phyloP scores from a whole-genome alignment of 2,797 vertebrate genomes.

The Rhyacichthys aspro region DNA sequence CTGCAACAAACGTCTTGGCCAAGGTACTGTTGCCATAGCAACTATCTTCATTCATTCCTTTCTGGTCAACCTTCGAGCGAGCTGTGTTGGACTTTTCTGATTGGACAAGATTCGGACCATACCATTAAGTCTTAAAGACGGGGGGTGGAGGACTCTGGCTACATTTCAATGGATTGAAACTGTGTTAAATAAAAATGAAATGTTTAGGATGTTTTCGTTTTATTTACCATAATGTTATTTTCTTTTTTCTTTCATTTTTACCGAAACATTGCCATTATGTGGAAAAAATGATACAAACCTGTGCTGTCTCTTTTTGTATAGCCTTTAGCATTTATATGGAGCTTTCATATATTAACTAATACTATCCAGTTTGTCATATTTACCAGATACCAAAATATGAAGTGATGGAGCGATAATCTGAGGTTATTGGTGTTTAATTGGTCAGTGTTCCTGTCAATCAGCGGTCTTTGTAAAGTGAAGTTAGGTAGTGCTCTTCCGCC shows the following conservation, averaged over 20 bases:
- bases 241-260: too few relatives aligned
- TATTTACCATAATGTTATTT: neutral
- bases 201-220: neutral
- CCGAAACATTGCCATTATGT: too few relatives aligned
- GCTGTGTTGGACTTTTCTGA: conserved; percentile 79
- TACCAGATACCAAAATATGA: neutral
- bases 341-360: too few relatives aligned
- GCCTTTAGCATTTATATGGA: too few relatives aligned
- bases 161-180: too few relatives aligned
- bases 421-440: conserved; percentile 29
- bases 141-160: neutral
- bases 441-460: conserved; percentile 40
- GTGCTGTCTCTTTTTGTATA: too few relatives aligned
- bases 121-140: conserved; percentile 26
- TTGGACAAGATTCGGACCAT: conserved; percentile 65
- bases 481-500: conserved; percentile 57
- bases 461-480: neutral
- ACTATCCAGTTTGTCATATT: neutral
- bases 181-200: conserved; percentile 20
- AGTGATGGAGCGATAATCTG: neutral
- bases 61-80: conserved; percentile 42
- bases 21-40: conserved; percentile 64
- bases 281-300: too few relatives aligned
- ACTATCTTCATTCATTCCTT: conserved; percentile 64
- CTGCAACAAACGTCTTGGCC: conserved; percentile 31